phyloP scores from a whole-genome alignment of 2,113 vertebrate genomes.

The Dromaius novaehollandiae region DNA sequence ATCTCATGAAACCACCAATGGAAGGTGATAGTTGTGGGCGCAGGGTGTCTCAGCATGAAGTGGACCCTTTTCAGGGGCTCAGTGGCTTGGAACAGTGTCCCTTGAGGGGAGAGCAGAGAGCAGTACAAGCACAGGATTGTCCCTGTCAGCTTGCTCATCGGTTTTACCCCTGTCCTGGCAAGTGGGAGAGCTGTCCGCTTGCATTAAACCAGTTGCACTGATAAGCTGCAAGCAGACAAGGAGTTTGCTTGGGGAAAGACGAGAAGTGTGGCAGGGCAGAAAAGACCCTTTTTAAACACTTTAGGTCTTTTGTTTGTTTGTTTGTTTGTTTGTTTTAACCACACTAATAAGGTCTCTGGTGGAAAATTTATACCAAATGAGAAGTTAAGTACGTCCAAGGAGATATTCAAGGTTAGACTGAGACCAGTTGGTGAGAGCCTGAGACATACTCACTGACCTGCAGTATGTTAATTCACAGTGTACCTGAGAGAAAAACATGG shows the following conservation, averaged over 20 bases:
- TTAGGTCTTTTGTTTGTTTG: neutral
- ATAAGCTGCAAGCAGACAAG: neutral
- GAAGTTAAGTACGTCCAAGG: neutral
- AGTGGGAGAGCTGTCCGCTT: neutral
- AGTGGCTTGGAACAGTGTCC: constrained; percentile 1
- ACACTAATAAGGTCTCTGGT: neutral
- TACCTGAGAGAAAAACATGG: neutral
- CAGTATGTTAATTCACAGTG: neutral
- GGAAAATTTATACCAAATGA: constrained; percentile 17
- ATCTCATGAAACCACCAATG: neutral
- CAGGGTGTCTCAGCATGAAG: neutral
- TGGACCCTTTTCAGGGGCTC: neutral
- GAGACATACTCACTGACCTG: neutral
- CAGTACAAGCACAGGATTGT: neutral
- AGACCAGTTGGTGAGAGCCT: neutral
- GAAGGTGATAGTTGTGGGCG: neutral
- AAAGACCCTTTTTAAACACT: neutral
- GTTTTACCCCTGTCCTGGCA: neutral
- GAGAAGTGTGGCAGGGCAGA: neutral
- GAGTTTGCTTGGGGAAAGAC: neutral
- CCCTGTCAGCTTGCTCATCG: neutral
- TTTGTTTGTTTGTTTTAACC: neutral
- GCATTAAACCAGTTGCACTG: neutral
- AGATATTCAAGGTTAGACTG: neutral
- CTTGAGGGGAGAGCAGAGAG: neutral